Percentiles rank a stretch among this genome's conserved stretches.
phyloP scores from a whole-genome alignment of 2,888 invertebrate species.

The Coelinius sp. region DNA sequence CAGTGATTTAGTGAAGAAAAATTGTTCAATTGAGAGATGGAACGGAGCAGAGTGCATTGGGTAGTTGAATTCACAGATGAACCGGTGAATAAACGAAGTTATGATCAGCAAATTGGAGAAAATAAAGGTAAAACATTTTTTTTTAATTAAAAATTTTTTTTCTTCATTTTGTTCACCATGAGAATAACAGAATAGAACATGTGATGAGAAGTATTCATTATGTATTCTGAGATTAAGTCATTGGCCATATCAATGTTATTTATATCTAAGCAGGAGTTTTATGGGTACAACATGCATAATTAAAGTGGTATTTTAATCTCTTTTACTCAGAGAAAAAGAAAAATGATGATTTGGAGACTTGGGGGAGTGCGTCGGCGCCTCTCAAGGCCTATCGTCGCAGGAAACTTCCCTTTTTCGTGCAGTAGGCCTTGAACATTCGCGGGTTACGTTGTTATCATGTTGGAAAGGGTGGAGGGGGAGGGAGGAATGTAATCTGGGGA shows the following conservation, averaged over 20 bases:
- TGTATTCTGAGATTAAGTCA: slow-evolving; percentile 8
- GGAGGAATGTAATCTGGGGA: slow-evolving; percentile 32
- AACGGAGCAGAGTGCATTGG: slow-evolving; percentile 73
- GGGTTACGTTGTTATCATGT: slow-evolving; percentile 46
- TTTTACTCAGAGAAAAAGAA: not conserved
- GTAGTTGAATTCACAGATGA: slow-evolving; percentile 72
- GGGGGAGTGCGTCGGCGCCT: slow-evolving; percentile 58
- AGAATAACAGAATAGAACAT: not conserved
- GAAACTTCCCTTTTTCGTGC: slow-evolving; percentile 28
- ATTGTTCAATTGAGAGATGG: slow-evolving; percentile 51
- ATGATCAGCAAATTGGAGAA: slow-evolving; percentile 72
- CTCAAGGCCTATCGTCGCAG: not conserved
- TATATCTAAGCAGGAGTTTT: not conserved
- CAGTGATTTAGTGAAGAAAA: not conserved
- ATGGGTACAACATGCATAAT: not conserved
- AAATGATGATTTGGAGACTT: slow-evolving; percentile 1
- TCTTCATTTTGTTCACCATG: not conserved
- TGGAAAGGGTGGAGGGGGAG: slow-evolving; percentile 27
- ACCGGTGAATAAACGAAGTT: slow-evolving; percentile 59
- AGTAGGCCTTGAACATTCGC: slow-evolving; percentile 54
- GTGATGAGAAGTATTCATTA: slow-evolving; percentile 11
- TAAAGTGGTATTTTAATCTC: not conserved
- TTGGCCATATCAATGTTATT: slow-evolving; percentile 6
- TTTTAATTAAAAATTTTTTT: too few species aligned
- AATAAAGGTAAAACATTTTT: slow-evolving; percentile 75